Evolutionary conservation across 2,888 invertebrate genomes (phyloP), one percentile per base, ranked within the genome.

Genomic region (Brenthis daphne): DNA sequence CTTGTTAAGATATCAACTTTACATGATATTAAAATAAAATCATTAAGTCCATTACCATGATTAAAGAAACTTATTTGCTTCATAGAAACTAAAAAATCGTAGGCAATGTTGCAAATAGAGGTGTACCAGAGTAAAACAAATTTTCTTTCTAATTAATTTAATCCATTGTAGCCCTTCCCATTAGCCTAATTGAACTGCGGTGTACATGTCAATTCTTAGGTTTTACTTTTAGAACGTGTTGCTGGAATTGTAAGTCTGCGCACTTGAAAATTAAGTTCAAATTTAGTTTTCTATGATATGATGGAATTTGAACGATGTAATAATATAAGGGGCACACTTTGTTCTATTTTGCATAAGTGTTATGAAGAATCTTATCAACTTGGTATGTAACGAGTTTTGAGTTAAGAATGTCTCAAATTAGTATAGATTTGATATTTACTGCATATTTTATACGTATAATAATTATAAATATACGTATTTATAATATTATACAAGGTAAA

Each of bases 101-200:
- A 78, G 87, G 88, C 84, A 84, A 77, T 75, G 77, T 76, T 76
- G 82, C 87, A 90, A 91, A 92, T 88, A 91, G 89, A 90, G 90
- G 87, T 84, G 83, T 82, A 81, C 83, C 83, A 83, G 85, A 90
- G 88, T 83, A 85, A 82, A 88, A 86, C 86, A 82, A 86, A 92
- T 88, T 91, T 92, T 90, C 90, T 90, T 90, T 88, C 90, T 91
- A 92, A 92, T 92, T 92, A 91, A 92, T 90, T 89, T 89, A 90
- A 92, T 92, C 91, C 91, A 90, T 91, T 90, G 86, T 86, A 90
- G 89, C 89, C 89, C 85, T 87, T 83, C 88, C 92, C 90, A 92
- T 92, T 92, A 91, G 85, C 87, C 90, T 92, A 92, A 92, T 92
- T 92, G 91, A 92, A 92, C 89, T 90, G 91, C 85, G 90, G 89